Base-by-base conservation (phyloP, 37 sponge, comb jelly and placozoan species). In the Amphimedon queenslandica region DNA sequence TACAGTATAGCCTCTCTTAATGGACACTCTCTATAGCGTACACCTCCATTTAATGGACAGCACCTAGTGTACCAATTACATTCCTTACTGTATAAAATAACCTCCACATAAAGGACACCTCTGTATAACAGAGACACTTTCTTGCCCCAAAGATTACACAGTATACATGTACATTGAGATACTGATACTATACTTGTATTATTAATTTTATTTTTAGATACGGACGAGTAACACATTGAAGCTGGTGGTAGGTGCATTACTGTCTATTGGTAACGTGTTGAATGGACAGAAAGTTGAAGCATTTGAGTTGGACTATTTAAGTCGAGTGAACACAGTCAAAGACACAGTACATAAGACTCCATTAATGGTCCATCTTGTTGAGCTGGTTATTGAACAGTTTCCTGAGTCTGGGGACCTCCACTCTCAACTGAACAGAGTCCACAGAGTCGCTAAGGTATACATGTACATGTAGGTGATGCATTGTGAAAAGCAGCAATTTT, bases 181-280 rank as follows among this genome's bases (percentile, higher is more conserved):
- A n/a, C n/a, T n/a, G n/a, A n/a, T n/a, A n/a, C n/a, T n/a, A n/a
- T n/a, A n/a, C n/a, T n/a, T n/a, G n/a, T n/a, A n/a, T n/a, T n/a
- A n/a, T n/a, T n/a, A n/a, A n/a, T n/a, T n/a, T n/a, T n/a, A n/a
- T n/a, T n/a, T n/a, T n/a, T n/a, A n/a, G n/a, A n/a, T n/a, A n/a
- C n/a, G n/a, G 47, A 58, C 51, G 11, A 88, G 81, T 42, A 32
- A 36, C 38, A 96, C 96, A 6, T 79, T 96, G 30, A 84, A 79
- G 64, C 72, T 47, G 40, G 72, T 84, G 23, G 53, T 96, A 29
- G 84, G 88, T 13, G 57, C 82, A 25, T 70, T 96, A 29, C 82
- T 96, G 72, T 71, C 80, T 23, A 88, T 92, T 65, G 93, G 92
- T 47, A 96, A 96, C 77, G 89, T 89, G 68, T 82, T 96, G 38